Evolutionary conservation across 2,888 invertebrate species (phyloP).

Genomic region (Deroplatys truncata): DNA sequence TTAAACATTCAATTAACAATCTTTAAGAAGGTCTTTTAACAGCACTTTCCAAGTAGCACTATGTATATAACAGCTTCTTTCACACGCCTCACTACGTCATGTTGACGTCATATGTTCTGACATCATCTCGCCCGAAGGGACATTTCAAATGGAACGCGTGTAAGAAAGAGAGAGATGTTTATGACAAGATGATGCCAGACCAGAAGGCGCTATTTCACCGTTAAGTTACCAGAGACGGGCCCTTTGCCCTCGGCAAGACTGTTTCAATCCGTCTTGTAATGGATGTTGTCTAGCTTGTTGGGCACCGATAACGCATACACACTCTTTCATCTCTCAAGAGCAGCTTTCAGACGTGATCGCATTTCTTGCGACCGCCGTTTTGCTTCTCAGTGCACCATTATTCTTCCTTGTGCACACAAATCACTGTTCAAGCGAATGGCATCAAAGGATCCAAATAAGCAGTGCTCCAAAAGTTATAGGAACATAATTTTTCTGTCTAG

Average conservation of each 20-base stretch:
- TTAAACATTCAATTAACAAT: not conserved
- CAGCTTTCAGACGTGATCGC: not conserved
- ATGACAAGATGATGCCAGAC: not conserved
- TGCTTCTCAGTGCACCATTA: too few relatives aligned
- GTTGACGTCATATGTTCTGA: not conserved
- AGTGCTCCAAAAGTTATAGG: too few relatives aligned
- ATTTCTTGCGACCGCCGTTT: too few relatives aligned
- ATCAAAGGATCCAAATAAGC: too few relatives aligned
- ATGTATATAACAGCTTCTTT: not conserved
- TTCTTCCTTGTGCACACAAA: too few relatives aligned
- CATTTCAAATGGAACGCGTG: not conserved
- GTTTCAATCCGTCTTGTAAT: not conserved
- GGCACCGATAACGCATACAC: not conserved
- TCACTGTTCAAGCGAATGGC: too few relatives aligned
- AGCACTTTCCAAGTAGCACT: not conserved
- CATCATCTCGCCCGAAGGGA: not conserved
- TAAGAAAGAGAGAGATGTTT: not conserved
- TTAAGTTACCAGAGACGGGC: not conserved
- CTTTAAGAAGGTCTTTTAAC: not conserved
- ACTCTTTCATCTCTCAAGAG: not conserved
- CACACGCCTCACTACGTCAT: not conserved
- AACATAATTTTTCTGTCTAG: too few relatives aligned
- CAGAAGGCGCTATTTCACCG: too few relatives aligned
- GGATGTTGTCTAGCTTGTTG: not conserved
- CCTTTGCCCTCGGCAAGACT: not conserved